Conservation (phyloP, 2,797 vertebrate species). For the Thripadectes ignobilis region DNA sequence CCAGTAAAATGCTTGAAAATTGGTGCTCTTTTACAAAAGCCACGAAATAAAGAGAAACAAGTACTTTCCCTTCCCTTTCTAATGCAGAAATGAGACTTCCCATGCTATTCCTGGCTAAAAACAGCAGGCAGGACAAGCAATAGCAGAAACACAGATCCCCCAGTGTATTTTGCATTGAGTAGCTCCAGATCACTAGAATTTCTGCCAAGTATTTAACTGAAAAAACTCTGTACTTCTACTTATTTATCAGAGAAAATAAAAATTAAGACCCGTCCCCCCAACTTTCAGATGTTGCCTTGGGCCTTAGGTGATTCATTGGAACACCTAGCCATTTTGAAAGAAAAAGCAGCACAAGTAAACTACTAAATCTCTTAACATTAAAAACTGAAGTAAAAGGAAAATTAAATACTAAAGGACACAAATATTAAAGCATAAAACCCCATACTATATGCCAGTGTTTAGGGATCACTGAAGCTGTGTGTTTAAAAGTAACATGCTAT, state of each 20-base stretch:
- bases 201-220: neutral
- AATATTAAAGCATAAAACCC: neutral
- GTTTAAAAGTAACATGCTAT: neutral
- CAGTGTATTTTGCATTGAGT: neutral
- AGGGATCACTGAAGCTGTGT: neutral
- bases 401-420: neutral
- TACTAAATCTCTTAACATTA: neutral
- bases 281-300: neutral
- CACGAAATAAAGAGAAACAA: neutral
- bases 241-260: neutral
- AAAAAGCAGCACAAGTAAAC: neutral
- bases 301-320: neutral
- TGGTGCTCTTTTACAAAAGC: neutral
- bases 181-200: neutral
- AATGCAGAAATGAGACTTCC: neutral
- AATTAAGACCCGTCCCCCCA: neutral
- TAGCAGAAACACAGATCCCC: neutral
- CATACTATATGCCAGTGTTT: neutral
- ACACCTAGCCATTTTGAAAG: neutral
- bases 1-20: neutral
- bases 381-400: neutral
- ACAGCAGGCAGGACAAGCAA: rapidly evolving
- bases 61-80: rapidly evolving
- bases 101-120: neutral
- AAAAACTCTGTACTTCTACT: neutral